These are phyloP conservation scores for Teleiodes luculella DNA, from an alignment of 2,888 invertebrate genomes.

Conservation along the genomic window DNA sequence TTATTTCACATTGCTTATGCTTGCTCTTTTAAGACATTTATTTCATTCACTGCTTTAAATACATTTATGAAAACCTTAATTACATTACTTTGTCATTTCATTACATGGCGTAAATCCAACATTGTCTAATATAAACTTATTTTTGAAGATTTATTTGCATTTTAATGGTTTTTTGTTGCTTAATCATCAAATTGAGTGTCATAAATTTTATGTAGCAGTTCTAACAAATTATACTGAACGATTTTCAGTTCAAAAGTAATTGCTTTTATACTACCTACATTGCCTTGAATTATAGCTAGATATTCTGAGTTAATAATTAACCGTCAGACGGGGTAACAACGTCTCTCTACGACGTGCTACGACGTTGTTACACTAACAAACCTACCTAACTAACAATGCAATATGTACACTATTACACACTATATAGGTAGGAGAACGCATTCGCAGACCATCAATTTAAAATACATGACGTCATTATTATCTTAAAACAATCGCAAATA, in stretches of 20 bases:
- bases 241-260: background rate
- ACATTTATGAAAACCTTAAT: too few species aligned
- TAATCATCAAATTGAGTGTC: background rate
- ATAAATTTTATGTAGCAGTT: background rate
- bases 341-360: conserved; percentile 15
- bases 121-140: too few species aligned
- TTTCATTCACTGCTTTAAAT: too few species aligned
- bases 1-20: too few species aligned
- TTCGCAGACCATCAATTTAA: background rate
- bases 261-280: background rate
- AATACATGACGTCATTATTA: conserved; percentile 14
- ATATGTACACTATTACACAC: background rate
- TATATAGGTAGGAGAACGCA: background rate
- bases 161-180: background rate
- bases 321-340: conserved; percentile 31
- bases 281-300: conserved; percentile 17
- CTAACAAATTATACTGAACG: background rate
- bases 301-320: conserved; percentile 39
- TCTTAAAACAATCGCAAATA: too few species aligned
- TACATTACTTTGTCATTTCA: too few species aligned
- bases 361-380: background rate
- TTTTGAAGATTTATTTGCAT: too few species aligned
- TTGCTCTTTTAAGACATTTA: too few species aligned
- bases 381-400: too few species aligned
- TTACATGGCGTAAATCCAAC: too few species aligned